Percentiles rank a stretch among this genome's conserved stretches.
Evolutionary conservation across 2,888 invertebrate species (phyloP).

Genomic region (Limnephilus lunatus): DNA sequence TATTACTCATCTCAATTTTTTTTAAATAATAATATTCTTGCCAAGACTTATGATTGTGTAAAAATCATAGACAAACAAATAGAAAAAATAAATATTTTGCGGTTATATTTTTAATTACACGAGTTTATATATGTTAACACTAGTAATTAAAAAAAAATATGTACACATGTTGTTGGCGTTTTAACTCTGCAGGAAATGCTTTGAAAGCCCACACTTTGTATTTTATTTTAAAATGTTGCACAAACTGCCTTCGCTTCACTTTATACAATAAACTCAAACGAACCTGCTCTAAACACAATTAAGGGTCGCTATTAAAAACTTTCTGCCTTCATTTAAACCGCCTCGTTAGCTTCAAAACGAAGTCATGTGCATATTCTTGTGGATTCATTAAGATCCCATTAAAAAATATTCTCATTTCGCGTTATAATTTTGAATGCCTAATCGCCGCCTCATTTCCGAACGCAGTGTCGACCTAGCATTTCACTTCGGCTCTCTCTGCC

Average conservation of each 20-base stretch:
- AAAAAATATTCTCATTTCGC: conserved; percentile 51
- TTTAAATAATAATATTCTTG: too few relatives aligned
- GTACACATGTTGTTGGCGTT: neutral
- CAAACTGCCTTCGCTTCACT: neutral
- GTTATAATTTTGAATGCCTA: conserved; percentile 63
- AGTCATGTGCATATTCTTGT: conserved; percentile 27
- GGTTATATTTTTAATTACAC: too few relatives aligned
- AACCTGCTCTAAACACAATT: neutral
- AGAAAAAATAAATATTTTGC: too few relatives aligned
- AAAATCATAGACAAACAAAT: too few relatives aligned
- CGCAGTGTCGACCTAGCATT: conserved; percentile 47
- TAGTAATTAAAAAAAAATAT: too few relatives aligned
- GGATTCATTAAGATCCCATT: conserved; percentile 65
- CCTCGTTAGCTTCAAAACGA: conserved; percentile 3
- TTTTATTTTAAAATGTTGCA: neutral
- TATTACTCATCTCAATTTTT: too few relatives aligned
- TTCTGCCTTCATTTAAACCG: neutral
- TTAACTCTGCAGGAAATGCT: neutral
- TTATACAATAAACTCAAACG: neutral
- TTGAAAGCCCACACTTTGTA: neutral
- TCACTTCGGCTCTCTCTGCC: conserved; percentile 21
- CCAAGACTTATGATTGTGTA: too few relatives aligned
- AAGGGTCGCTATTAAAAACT: neutral
- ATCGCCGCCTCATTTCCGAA: conserved; percentile 62
- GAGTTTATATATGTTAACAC: too few relatives aligned